Conservation (phyloP, 2,888 invertebrate genomes). For the Ophion costatus region DNA sequence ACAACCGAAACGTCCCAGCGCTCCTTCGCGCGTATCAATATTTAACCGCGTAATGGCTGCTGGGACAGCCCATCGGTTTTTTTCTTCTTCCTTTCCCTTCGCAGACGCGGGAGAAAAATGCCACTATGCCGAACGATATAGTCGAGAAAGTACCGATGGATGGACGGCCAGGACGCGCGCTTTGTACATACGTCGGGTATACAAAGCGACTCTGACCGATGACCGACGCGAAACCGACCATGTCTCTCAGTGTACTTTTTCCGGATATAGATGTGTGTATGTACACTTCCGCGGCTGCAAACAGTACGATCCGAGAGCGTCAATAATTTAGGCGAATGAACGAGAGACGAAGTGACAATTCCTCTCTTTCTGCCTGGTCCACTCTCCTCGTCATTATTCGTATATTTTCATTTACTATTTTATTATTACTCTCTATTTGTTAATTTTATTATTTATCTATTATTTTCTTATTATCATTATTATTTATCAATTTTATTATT, state of each 20-base stretch:
- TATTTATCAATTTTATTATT: too few relatives aligned
- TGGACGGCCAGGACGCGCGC: conserved; percentile 1
- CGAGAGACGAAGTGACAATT: neutral
- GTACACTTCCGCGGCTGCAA: conserved; percentile 19
- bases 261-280: conserved; percentile 26
- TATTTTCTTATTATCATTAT: too few relatives aligned
- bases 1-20: conserved; percentile 5
- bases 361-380: neutral
- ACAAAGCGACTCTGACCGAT: conserved; percentile 8
- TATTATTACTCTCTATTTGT: too few relatives aligned
- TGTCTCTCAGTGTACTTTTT: conserved; percentile 12
- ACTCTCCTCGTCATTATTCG: neutral
- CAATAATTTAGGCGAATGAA: neutral
- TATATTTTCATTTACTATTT: neutral
- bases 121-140: neutral
- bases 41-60: conserved; percentile 42
- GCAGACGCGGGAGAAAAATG: conserved; percentile 25
- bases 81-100: conserved; percentile 1
- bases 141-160: conserved; percentile 1
- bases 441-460: too few relatives aligned
- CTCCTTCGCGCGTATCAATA: conserved; percentile 46
- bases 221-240: conserved; percentile 1
- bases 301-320: neutral
- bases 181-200: conserved; percentile 1
- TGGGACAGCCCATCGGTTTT: conserved; percentile 22